Conservation (phyloP, 2,797 vertebrate species). For the Eleutherodactylus coqui region DNA sequence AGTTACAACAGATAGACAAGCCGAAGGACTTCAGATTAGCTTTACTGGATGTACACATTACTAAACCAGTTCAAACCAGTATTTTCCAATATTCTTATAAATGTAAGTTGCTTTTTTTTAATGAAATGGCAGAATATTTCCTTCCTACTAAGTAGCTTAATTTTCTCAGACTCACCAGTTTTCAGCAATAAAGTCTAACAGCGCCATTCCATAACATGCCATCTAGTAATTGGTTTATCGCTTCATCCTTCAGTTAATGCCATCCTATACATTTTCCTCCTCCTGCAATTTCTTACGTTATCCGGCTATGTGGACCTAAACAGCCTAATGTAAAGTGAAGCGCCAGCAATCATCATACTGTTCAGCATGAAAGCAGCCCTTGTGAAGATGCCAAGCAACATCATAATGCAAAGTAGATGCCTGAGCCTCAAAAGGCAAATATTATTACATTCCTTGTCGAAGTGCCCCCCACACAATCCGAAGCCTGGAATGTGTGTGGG, state of each 20-base stretch:
- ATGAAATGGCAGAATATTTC: neutral
- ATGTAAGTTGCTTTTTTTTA: neutral
- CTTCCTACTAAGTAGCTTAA: neutral
- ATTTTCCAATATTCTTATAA: neutral
- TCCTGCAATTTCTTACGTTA: neutral
- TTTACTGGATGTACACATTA: neutral
- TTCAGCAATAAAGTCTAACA: constrained; percentile 5
- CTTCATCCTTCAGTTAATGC: constrained; percentile 12
- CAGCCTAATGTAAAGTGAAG: neutral
- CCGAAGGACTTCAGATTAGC: neutral
- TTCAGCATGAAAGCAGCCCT: neutral
- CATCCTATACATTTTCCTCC: neutral
- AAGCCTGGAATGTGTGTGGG: constrained; percentile 78
- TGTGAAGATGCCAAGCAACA: constrained; percentile 1
- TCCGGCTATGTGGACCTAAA: neutral
- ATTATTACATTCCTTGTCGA: constrained; percentile 71
- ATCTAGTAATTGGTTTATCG: constrained; percentile 32
- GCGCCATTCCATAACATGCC: neutral
- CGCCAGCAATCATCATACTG: neutral
- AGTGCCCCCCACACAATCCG: constrained; percentile 70
- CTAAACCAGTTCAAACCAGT: neutral
- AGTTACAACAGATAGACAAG: too few species aligned
- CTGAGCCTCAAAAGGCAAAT: constrained; percentile 27
- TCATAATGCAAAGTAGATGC: neutral
- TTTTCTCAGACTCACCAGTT: constrained; percentile 16